phyloP scores from a whole-genome alignment of 1,140 invertebrate genomes.

The Bemisia tabaci region DNA sequence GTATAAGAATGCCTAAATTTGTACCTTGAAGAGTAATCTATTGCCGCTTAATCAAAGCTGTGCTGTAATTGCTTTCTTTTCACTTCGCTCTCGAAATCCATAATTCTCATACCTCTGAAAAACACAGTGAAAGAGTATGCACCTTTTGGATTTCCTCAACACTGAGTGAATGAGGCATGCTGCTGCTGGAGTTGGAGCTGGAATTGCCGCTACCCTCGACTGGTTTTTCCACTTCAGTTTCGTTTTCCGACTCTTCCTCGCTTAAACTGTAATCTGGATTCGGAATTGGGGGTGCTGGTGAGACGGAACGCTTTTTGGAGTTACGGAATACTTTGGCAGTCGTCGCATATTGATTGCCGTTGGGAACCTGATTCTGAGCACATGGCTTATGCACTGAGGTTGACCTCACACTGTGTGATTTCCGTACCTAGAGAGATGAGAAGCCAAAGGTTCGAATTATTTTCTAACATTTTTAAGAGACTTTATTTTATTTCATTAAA shows the following conservation, averaged over 20 bases:
- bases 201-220: slow-evolving; percentile 24
- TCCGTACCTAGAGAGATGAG: slow-evolving; percentile 37
- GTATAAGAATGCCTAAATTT: too few relatives aligned
- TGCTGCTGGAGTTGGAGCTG: slow-evolving; percentile 36
- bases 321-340: neutral
- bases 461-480: too few relatives aligned
- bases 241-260: slow-evolving; percentile 44
- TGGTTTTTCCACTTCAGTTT: slow-evolving; percentile 38
- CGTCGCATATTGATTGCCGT: neutral
- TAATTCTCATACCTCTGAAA: too few relatives aligned
- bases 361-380: neutral
- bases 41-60: too few relatives aligned
- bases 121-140: too few relatives aligned
- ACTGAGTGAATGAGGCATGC: slow-evolving; percentile 64
- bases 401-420: slow-evolving; percentile 40
- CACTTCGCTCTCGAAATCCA: too few relatives aligned
- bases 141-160: slow-evolving; percentile 72
- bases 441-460: too few relatives aligned
- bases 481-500: too few relatives aligned
- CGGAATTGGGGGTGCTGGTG: slow-evolving; percentile 54
- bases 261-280: slow-evolving; percentile 80
- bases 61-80: too few relatives aligned
- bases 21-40: too few relatives aligned
- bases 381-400: neutral
- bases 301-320: neutral